These are phyloP conservation scores for Scytalopus superciliaris DNA, from an alignment of 2,113 vertebrate genomes.

Conservation along the genomic window DNA sequence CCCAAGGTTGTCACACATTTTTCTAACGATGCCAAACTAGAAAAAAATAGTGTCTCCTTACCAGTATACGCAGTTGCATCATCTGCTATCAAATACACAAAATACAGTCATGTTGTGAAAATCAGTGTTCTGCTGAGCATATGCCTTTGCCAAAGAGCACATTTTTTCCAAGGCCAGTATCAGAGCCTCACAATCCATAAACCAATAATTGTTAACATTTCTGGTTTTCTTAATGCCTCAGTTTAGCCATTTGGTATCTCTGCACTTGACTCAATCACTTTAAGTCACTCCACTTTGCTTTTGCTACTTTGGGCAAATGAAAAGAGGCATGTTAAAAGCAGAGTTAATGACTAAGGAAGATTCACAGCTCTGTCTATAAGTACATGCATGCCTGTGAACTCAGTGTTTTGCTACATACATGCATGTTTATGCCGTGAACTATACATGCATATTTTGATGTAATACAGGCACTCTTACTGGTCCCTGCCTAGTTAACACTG, in stretches of 20 bases:
- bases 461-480: not conserved
- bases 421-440: not conserved
- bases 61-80: not conserved
- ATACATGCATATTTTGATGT: not conserved
- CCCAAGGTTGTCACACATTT: not conserved
- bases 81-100: not conserved
- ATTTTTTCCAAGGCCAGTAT: not conserved
- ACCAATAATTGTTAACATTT: not conserved
- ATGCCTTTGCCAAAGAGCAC: not conserved
- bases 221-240: not conserved
- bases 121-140: not conserved
- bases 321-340: not conserved
- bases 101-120: not conserved
- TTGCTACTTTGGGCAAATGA: not conserved
- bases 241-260: not conserved
- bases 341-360: not conserved
- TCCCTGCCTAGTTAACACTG: not conserved
- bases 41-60: not conserved
- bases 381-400: rapidly evolving
- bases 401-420: not conserved
- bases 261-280: not conserved
- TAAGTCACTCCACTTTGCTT: not conserved
- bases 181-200: not conserved
- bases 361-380: not conserved
- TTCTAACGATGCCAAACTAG: not conserved